Conservation (phyloP, 2,888 invertebrate genomes). For the Caenorhabditis angaria region DNA sequence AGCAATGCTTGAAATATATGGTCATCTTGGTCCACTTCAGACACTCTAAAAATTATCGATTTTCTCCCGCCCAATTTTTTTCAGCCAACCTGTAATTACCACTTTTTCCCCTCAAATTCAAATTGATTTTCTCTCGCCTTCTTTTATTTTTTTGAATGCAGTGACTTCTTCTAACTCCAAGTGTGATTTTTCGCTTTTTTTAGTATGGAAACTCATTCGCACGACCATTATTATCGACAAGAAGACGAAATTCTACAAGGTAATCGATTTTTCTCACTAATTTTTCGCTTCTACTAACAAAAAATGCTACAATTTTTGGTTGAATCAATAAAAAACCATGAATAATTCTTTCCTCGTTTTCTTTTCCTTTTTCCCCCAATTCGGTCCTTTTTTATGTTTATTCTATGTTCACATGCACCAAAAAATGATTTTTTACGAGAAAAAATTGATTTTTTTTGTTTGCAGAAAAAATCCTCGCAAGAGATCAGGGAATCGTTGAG, state of each 20-base stretch:
- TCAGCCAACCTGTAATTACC: too few relatives aligned
- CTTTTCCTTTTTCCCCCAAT: background rate
- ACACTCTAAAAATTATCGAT: too few relatives aligned
- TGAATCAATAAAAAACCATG: constrained; percentile 11
- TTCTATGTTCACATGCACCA: constrained; percentile 1
- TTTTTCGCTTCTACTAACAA: background rate
- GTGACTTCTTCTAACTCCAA: constrained; percentile 14
- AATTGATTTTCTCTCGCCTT: too few relatives aligned
- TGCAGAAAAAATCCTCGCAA: background rate
- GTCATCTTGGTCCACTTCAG: too few relatives aligned
- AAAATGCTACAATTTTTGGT: background rate
- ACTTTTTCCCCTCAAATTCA: too few relatives aligned
- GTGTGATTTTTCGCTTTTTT: background rate
- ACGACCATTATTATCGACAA: constrained; percentile 30
- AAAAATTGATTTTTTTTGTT: background rate
- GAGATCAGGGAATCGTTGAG: constrained; percentile 34
- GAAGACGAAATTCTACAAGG: constrained; percentile 40
- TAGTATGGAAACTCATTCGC: background rate
- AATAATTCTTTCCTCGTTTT: constrained; percentile 8
- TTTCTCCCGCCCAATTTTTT: too few relatives aligned
- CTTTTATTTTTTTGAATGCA: background rate
- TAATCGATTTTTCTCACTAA: constrained; percentile 5
- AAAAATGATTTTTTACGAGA: background rate
- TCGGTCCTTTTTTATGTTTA: too few relatives aligned
- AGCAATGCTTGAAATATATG: too few relatives aligned